Base-by-base conservation (phyloP, 2,888 invertebrate species). In the Lasioglossum calceatum region DNA sequence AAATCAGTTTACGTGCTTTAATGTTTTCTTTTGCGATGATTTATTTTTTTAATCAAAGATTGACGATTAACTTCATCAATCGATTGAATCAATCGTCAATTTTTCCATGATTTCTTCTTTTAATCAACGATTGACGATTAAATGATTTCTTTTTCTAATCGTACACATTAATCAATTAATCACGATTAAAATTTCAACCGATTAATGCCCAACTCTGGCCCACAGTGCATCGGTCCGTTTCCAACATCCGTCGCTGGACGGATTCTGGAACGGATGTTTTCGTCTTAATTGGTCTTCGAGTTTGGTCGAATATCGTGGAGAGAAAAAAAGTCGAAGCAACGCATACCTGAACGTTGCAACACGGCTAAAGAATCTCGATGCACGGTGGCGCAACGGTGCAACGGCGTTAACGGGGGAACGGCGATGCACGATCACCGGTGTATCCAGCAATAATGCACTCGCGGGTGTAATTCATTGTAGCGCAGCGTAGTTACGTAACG, bases 381-480 rank as follows among this genome's bases (percentile, higher is more conserved):
- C 64, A 7, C 64, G 58, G 58, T 10, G 64, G 32, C 10, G 71
- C 44, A 64, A n/a, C 50, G 54, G 50, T n/a, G 80, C 44, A 81
- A 76, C 81, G 74, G 32, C 12, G 70, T 19, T 19, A 39, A 77
- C 32, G 78, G 47, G 72, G 54, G 64, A 81, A 83, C 88, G 73
- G 71, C 86, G 90, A 89, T 86, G 86, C 81, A 88, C 82, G 81
- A 89, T 89, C 79, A 47, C 77, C 71, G 75, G 74, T 72, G 64
- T 64, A 67, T 84, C 77, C 77, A 77, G 75, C 84, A 88, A 86
- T 86, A 83, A 81, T 82, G 73, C 81, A 79, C 82, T 79, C 80
- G 88, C 86, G 78, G 75, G 84, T 86, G 89, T 85, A 88, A 88
- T 89, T 89, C 89, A 89, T 88, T 72, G 88, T 78, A 81, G 80